Conservation (phyloP, 2,113 vertebrate species). For the Corvus hawaiiensis region DNA sequence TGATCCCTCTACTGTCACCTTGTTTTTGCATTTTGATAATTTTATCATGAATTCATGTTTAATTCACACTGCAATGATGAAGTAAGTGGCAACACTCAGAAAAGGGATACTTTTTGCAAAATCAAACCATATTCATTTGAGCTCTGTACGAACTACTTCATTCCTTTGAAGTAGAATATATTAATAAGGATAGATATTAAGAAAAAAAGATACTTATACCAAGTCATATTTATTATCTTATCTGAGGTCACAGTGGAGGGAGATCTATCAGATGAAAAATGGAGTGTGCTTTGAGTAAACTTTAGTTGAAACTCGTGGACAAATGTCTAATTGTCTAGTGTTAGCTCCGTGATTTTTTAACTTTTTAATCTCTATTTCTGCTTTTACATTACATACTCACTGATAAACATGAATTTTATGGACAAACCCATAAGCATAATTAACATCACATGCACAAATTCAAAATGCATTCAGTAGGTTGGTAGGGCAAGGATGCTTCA, state of each 20-base stretch:
- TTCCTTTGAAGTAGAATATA: constrained; percentile 39
- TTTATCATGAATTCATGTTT: constrained; percentile 68
- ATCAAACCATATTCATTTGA: constrained; percentile 53
- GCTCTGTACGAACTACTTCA: constrained; percentile 51
- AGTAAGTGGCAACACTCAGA: constrained; percentile 57
- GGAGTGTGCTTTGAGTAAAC: background rate
- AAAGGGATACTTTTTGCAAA: constrained; percentile 30
- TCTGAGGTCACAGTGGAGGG: background rate
- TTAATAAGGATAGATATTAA: constrained; percentile 44
- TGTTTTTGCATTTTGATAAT: constrained; percentile 69
- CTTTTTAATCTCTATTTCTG: background rate
- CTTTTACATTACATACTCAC: background rate
- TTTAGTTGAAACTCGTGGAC: background rate
- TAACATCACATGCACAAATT: background rate
- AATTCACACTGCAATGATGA: constrained; percentile 56
- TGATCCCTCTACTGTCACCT: constrained; percentile 49
- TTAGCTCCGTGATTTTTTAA: background rate
- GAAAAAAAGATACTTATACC: constrained; percentile 5
- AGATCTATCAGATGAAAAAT: background rate
- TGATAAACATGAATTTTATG: background rate
- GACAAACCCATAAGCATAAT: background rate
- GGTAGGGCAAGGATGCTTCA: background rate
- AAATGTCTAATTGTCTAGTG: background rate
- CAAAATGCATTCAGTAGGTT: background rate
- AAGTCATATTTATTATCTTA: background rate